These are phyloP conservation scores for Leptinotarsa haldemani DNA, from an alignment of 2,888 invertebrate genomes.

Conservation along the genomic window DNA sequence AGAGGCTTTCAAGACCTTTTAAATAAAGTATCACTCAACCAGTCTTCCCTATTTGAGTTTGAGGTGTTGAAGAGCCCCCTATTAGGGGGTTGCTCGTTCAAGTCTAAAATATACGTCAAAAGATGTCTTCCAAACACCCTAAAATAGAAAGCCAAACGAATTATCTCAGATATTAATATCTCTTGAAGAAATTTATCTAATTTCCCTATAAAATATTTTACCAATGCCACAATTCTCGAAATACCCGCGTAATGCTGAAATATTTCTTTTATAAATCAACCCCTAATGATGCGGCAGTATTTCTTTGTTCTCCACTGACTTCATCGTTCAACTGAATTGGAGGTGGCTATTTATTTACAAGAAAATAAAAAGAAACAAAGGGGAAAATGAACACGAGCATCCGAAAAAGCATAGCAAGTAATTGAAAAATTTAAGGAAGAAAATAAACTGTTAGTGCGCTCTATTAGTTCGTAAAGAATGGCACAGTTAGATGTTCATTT, in stretches of 20 bases:
- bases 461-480: slow-evolving; percentile 34
- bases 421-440: slow-evolving; percentile 32
- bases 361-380: neutral
- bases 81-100: no score
- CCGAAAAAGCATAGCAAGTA: slow-evolving; percentile 24
- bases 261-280: slow-evolving; percentile 12
- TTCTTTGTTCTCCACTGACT: slow-evolving; percentile 5
- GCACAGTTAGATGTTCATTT: slow-evolving; percentile 31
- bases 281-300: slow-evolving; percentile 7
- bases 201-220: neutral
- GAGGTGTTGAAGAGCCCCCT: no score
- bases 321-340: neutral
- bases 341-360: neutral
- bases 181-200: no score
- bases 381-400: slow-evolving; percentile 25
- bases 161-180: neutral
- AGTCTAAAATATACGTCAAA: no score
- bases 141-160: neutral
- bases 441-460: slow-evolving; percentile 29
- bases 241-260: neutral
- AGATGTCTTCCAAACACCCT: no score
- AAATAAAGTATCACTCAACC: no score
- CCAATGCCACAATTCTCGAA: neutral
- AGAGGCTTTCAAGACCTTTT: no score
- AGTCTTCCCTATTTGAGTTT: no score